phyloP scores from a whole-genome alignment of 2,888 invertebrate species.

The Lissocephala sabroskyi region DNA sequence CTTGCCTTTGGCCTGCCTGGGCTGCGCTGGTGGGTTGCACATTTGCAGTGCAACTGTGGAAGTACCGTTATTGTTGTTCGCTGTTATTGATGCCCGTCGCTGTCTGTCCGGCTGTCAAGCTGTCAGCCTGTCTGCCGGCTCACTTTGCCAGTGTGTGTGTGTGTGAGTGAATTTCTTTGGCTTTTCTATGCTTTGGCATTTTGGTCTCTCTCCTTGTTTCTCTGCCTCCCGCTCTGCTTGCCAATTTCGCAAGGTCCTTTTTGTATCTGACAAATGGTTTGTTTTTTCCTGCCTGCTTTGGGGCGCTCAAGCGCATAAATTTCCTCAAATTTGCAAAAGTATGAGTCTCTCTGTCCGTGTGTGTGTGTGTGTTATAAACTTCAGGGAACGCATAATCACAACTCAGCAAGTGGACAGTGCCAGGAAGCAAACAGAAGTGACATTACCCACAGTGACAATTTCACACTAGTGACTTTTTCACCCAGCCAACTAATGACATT shows the following conservation, averaged over 20 bases:
- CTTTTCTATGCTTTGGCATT: too few species aligned
- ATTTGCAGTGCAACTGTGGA: too few species aligned
- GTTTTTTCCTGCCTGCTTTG: slow-evolving; percentile 38
- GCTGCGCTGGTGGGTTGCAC: slow-evolving; percentile 11
- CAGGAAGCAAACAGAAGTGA: too few species aligned
- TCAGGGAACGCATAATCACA: neutral
- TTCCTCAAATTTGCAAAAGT: slow-evolving; percentile 22
- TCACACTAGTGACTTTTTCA: too few species aligned
- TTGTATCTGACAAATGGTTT: slow-evolving; percentile 36
- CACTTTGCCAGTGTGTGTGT: neutral
- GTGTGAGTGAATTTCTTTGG: neutral
- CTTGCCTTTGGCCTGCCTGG: slow-evolving; percentile 10
- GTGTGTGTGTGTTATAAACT: slow-evolving; percentile 20
- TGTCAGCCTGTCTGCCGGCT: neutral
- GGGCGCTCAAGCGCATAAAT: slow-evolving; percentile 1
- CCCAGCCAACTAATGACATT: neutral
- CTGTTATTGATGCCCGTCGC: slow-evolving; percentile 32
- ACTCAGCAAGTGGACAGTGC: too few species aligned
- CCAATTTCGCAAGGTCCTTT: slow-evolving; percentile 29
- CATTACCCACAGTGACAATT: too few species aligned
- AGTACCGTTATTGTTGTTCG: slow-evolving; percentile 19
- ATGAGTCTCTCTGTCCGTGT: too few species aligned
- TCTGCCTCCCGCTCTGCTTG: neutral
- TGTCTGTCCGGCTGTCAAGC: neutral
- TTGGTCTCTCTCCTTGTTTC: neutral